Evolutionary conservation across 2,888 invertebrate genomes (phyloP).

Genomic region (Agonopterix heracliana): DNA sequence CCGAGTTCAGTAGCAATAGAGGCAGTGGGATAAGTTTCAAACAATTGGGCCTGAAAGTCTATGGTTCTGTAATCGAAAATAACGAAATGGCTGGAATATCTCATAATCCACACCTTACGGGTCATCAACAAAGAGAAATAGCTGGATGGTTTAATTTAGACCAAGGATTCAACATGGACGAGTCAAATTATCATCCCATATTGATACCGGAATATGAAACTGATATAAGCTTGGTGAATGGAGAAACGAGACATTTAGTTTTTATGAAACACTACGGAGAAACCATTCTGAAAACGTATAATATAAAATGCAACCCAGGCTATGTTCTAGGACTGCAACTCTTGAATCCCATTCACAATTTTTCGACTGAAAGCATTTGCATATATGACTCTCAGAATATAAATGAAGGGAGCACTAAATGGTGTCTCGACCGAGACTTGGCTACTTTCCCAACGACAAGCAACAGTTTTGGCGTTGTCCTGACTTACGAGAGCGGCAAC

Average conservation of each 20-base stretch:
- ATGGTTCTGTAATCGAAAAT: slow-evolving; percentile 86
- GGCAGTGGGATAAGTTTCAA: slow-evolving; percentile 94
- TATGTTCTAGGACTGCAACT: slow-evolving; percentile 93
- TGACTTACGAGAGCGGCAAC: slow-evolving; percentile 87
- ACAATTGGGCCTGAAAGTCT: slow-evolving; percentile 88
- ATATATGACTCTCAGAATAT: slow-evolving; percentile 85
- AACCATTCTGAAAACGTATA: slow-evolving; percentile 74
- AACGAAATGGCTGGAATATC: slow-evolving; percentile 92
- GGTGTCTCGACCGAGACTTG: slow-evolving; percentile 89
- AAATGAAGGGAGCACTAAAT: slow-evolving; percentile 79
- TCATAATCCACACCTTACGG: slow-evolving; percentile 92
- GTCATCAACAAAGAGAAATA: slow-evolving; percentile 90
- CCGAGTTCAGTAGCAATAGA: slow-evolving; percentile 88
- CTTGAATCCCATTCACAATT: slow-evolving; percentile 91
- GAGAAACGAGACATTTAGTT: slow-evolving; percentile 87
- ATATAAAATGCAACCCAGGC: slow-evolving; percentile 84
- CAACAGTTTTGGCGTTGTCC: slow-evolving; percentile 85
- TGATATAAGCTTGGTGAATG: slow-evolving; percentile 79
- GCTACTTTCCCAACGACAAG: slow-evolving; percentile 94
- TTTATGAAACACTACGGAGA: slow-evolving; percentile 81
- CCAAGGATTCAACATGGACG: slow-evolving; percentile 78
- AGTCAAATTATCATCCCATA: slow-evolving; percentile 84
- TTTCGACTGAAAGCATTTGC: slow-evolving; percentile 88
- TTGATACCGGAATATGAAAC: slow-evolving; percentile 80
- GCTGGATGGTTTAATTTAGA: slow-evolving; percentile 93